Evolutionary conservation across 2,113 vertebrate species (phyloP).

Genomic region (Scytalopus superciliaris): DNA sequence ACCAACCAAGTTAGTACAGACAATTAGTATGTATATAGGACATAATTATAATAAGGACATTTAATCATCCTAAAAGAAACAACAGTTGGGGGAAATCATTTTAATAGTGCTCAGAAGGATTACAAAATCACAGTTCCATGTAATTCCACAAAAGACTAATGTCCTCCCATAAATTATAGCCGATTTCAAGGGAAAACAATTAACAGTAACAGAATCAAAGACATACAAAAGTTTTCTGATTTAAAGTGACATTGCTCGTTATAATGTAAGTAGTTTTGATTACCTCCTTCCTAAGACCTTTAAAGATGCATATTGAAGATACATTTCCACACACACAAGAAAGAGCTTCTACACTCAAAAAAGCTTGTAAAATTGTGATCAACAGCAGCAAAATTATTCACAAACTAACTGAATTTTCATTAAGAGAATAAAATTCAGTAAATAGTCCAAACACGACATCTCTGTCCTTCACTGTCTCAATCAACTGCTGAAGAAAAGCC

Average conservation of each 20-base stretch:
- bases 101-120: constrained; percentile 26
- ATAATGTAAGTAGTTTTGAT: background rate
- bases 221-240: background rate
- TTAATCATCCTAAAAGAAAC: background rate
- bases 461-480: background rate
- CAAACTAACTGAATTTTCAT: background rate
- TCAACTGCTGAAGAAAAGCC: background rate
- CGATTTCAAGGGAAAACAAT: constrained; percentile 17
- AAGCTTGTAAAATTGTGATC: background rate
- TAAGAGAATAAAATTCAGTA: background rate
- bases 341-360: background rate
- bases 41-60: background rate
- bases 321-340: background rate
- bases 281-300: background rate
- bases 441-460: background rate
- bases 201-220: constrained; percentile 12
- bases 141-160: background rate
- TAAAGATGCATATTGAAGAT: background rate
- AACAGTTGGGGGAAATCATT: constrained; percentile 23
- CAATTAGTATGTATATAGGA: background rate
- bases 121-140: background rate
- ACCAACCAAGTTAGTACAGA: background rate
- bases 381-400: background rate
- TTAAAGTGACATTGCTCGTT: background rate
- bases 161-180: background rate